phyloP scores from a whole-genome alignment of 2,113 vertebrate genomes.

The Antechinus stuartii region DNA sequence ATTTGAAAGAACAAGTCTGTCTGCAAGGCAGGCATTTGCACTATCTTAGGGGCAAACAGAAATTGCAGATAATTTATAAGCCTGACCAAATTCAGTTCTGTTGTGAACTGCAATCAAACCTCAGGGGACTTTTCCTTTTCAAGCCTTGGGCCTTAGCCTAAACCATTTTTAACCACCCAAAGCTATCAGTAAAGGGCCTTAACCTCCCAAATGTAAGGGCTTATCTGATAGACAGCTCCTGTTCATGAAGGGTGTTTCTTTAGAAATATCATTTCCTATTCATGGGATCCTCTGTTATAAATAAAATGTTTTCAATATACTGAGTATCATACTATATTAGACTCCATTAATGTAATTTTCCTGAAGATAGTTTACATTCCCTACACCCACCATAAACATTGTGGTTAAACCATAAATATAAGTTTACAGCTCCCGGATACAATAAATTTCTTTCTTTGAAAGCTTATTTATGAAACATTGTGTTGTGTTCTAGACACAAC shows the following conservation, averaged over 20 bases:
- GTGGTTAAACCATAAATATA: slow-evolving; percentile 65
- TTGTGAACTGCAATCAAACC: not conserved
- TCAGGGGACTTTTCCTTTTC: not conserved
- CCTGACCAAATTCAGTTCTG: not conserved
- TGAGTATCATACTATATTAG: slow-evolving; percentile 54
- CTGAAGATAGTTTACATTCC: slow-evolving; percentile 67
- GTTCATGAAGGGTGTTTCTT: not conserved
- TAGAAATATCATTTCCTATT: slow-evolving; percentile 62
- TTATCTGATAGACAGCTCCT: not conserved
- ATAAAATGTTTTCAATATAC: slow-evolving; percentile 67
- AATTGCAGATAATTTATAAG: slow-evolving; percentile 6
- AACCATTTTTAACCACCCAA: not conserved
- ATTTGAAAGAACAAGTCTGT: not conserved
- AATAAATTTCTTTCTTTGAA: slow-evolving; percentile 66
- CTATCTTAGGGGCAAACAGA: not conserved
- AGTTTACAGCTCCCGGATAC: slow-evolving; percentile 66
- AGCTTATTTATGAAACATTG: slow-evolving; percentile 44
- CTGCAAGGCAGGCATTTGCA: not conserved
- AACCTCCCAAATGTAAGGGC: not conserved
- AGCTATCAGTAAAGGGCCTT: not conserved
- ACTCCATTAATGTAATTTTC: slow-evolving; percentile 72
- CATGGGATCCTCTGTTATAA: slow-evolving; percentile 66
- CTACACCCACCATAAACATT: slow-evolving; percentile 65
- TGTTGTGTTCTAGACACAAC: slow-evolving; percentile 56
- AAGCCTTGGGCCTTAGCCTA: not conserved